A percentile compares a stretch with the other conserved stretches of the same genome.
These are phyloP conservation scores for Papilio protenor DNA, from an alignment of 2,888 invertebrate genomes.

Conservation along the genomic window DNA sequence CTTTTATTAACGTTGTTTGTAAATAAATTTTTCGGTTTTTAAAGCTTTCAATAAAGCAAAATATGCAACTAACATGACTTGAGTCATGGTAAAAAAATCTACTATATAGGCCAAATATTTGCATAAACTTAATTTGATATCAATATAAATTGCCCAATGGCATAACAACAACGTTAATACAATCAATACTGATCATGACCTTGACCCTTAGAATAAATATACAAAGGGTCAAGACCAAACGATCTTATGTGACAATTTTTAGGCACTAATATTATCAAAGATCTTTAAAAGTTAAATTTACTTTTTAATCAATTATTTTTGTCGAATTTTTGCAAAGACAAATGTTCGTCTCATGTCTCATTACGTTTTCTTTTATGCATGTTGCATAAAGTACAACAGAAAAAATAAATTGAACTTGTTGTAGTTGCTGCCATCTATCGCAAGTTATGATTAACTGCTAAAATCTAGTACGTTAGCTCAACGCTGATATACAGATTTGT, in stretches of 20 bases:
- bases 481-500: background rate
- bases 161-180: background rate
- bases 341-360: background rate
- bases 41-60: background rate
- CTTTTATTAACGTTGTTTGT: background rate
- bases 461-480: background rate
- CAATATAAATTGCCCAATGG: background rate
- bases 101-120: background rate
- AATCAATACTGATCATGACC: background rate
- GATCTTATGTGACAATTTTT: background rate
- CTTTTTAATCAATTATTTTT: background rate
- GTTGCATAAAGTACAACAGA: background rate
- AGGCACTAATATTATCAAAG: background rate
- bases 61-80: background rate
- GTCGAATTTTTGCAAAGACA: background rate
- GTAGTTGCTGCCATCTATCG: conserved; percentile 37
- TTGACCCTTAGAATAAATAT: background rate
- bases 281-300: background rate
- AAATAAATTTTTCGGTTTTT: background rate
- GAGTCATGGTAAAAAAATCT: background rate
- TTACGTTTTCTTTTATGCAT: background rate
- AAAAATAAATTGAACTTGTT: background rate
- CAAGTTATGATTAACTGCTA: background rate
- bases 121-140: background rate
- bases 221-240: too few relatives aligned